Conservation (phyloP, 2,888 invertebrate genomes). For the Scrobipalpa costella region DNA sequence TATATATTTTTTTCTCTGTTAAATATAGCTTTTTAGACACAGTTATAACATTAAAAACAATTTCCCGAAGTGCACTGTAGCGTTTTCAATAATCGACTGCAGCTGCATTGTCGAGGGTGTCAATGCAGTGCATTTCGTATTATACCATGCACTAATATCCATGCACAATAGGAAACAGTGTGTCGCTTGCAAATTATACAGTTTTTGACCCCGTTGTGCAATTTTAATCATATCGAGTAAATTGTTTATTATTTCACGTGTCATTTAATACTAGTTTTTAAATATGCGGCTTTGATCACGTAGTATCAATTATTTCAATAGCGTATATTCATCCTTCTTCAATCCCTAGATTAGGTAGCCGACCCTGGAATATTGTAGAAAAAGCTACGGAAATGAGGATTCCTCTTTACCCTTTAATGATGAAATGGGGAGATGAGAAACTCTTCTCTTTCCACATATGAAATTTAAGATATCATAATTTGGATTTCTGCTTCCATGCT, state of each 20-base stretch:
- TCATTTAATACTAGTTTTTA: not conserved
- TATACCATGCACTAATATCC: slow-evolving; percentile 5
- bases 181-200: slow-evolving; percentile 29
- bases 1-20: not conserved
- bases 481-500: too few species aligned
- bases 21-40: too few species aligned
- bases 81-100: slow-evolving; percentile 32
- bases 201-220: slow-evolving; percentile 28
- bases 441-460: too few species aligned
- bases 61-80: slow-evolving; percentile 10
- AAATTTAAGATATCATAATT: too few species aligned
- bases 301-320: too few species aligned
- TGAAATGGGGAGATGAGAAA: too few species aligned
- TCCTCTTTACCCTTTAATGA: too few species aligned
- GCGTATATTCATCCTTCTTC: too few species aligned
- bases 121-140: not conserved
- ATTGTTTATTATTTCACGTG: not conserved
- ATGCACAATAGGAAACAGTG: slow-evolving; percentile 25
- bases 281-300: too few species aligned
- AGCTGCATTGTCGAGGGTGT: slow-evolving; percentile 23
- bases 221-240: not conserved
- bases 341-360: too few species aligned
- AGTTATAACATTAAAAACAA: not conserved
- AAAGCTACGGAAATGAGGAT: too few species aligned
- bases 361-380: too few species aligned